A percentile compares a stretch with the other conserved stretches of the same genome.
These are phyloP conservation scores for Drosophila obscura DNA, from an alignment of 1,140 invertebrate genomes.

Conservation along the genomic window DNA sequence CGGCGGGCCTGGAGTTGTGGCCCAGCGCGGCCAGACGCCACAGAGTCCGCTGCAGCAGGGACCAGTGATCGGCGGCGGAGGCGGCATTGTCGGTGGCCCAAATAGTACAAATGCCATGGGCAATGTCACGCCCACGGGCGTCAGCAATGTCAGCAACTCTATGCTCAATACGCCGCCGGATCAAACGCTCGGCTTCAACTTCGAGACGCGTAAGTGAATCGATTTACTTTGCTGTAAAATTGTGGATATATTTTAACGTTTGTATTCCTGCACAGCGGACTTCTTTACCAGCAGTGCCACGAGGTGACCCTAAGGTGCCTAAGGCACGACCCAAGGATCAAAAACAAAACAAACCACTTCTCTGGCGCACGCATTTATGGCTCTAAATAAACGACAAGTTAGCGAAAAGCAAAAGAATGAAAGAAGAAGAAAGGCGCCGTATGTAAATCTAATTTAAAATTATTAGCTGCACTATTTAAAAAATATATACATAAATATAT, in stretches of 20 bases:
- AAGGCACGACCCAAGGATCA: slow-evolving; percentile 19
- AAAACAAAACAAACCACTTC: slow-evolving; percentile 19
- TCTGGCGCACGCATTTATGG: slow-evolving; percentile 73
- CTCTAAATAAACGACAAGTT: slow-evolving; percentile 31
- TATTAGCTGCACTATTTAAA: slow-evolving; percentile 70
- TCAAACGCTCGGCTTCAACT: slow-evolving; percentile 78
- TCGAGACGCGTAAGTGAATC: slow-evolving; percentile 74
- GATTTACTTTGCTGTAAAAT: not conserved
- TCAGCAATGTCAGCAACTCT: slow-evolving; percentile 62
- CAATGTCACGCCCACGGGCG: slow-evolving; percentile 64
- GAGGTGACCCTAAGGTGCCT: slow-evolving; percentile 79
- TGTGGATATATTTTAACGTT: not conserved
- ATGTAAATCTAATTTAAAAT: slow-evolving; percentile 65
- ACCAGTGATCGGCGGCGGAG: slow-evolving; percentile 53
- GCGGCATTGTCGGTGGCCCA: slow-evolving; percentile 39
- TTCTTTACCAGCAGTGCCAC: slow-evolving; percentile 77
- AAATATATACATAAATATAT: slow-evolving; percentile 65
- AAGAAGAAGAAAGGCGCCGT: slow-evolving; percentile 29
- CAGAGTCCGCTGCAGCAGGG: slow-evolving; percentile 80
- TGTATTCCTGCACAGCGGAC: slow-evolving; percentile 50
- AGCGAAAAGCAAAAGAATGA: slow-evolving; percentile 31
- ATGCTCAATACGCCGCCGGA: slow-evolving; percentile 79
- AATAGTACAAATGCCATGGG: slow-evolving; percentile 81
- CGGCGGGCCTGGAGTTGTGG: slow-evolving; percentile 46
- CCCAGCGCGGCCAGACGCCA: slow-evolving; percentile 70